phyloP scores from a whole-genome alignment of 2,113 vertebrate species.

The Corydoras sp. region DNA sequence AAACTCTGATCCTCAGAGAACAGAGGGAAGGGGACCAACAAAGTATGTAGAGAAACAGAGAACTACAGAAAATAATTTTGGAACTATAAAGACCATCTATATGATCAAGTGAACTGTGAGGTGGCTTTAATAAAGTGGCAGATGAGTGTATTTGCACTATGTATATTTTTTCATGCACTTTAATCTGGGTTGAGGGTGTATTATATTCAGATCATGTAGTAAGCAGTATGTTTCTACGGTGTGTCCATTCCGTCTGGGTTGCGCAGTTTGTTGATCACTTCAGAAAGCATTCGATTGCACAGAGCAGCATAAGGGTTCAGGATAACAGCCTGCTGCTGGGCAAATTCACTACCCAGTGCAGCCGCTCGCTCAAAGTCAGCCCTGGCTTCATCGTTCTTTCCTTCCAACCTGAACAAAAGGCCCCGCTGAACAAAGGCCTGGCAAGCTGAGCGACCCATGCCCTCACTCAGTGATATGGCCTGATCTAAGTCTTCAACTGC shows the following conservation, averaged over 20 bases:
- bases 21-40: too few species aligned
- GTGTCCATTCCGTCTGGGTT: slow-evolving; percentile 51
- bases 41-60: too few species aligned
- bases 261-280: slow-evolving; percentile 75
- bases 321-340: slow-evolving; percentile 73
- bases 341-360: slow-evolving; percentile 81
- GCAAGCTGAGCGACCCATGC: slow-evolving; percentile 66
- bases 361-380: slow-evolving; percentile 75
- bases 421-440: slow-evolving; percentile 86
- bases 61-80: too few species aligned
- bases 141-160: too few species aligned
- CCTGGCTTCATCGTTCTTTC: slow-evolving; percentile 66
- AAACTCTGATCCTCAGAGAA: too few species aligned
- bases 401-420: slow-evolving; percentile 71
- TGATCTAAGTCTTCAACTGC: slow-evolving; percentile 78
- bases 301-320: slow-evolving; percentile 91
- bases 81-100: too few species aligned
- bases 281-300: slow-evolving; percentile 88
- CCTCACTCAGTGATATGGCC: slow-evolving; percentile 72
- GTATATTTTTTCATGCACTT: background rate
- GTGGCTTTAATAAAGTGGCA: too few species aligned
- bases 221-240: slow-evolving; percentile 10
- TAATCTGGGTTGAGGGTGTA: background rate
- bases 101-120: too few species aligned
- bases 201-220: too few species aligned